A percentile compares a stretch with the other conserved stretches of the same genome.
These are phyloP conservation scores for Apeltes quadracus DNA, from an alignment of 2,113 vertebrate genomes.

Conservation along the genomic window DNA sequence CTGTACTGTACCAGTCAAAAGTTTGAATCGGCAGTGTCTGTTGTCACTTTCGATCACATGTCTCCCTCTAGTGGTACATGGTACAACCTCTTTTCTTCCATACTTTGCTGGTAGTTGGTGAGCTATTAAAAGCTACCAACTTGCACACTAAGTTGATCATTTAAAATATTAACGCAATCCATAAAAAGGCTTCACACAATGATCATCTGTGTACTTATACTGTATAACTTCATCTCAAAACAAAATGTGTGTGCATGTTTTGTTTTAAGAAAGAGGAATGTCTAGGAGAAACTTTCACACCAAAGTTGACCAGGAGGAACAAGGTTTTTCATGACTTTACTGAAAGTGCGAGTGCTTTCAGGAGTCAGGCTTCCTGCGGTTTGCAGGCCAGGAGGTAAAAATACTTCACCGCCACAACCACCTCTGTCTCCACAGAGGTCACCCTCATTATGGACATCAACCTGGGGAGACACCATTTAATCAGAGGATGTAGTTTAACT, in stretches of 20 bases:
- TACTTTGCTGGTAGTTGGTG: not conserved
- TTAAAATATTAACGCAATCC: not conserved
- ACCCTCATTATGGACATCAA: slow-evolving; percentile 72
- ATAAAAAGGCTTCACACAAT: not conserved
- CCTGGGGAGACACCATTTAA: slow-evolving; percentile 47
- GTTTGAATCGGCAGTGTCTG: not conserved
- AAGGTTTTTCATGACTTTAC: not conserved
- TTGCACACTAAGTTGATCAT: not conserved
- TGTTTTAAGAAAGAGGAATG: not conserved
- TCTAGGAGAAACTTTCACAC: not conserved
- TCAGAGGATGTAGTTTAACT: not conserved
- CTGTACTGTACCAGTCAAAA: too few relatives aligned
- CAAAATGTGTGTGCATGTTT: not conserved
- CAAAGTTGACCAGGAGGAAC: not conserved
- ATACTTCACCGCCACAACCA: slow-evolving; percentile 70
- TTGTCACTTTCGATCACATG: slow-evolving; percentile 19
- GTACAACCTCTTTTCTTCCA: not conserved
- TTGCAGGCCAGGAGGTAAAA: slow-evolving; percentile 70
- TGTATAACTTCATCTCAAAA: not conserved
- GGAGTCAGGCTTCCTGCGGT: slow-evolving; percentile 48
- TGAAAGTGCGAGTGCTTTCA: not conserved
- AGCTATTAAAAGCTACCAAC: not conserved
- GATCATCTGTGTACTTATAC: not conserved
- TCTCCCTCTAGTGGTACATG: slow-evolving; percentile 50
- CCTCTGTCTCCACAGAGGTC: slow-evolving; percentile 69